Base-by-base conservation (phyloP, 2,888 invertebrate species). In the Chelonus formosanus region DNA sequence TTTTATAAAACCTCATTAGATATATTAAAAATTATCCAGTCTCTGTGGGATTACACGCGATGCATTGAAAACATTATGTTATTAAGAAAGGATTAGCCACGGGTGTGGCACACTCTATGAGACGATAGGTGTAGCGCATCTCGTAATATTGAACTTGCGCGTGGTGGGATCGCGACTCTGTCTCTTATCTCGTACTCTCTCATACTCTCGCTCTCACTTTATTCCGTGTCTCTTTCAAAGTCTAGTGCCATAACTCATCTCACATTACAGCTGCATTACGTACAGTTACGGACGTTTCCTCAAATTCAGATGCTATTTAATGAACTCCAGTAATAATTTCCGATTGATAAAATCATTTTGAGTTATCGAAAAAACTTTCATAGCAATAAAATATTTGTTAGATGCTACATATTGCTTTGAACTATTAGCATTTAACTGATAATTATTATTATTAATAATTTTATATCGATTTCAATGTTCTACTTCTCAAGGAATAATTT, bases 21-120 rank as follows among this genome's bases (percentile, higher is more conserved):
- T 20, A 20, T 20, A 20, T 20, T 52, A 40, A 58, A 40, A 61
- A 43, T 34, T 55, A 5, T 35, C 36, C n/a, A 52, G 20, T n/a
- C 35, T 44, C 43, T 59, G 43, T 32, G 55, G 54, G n/a, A 53
- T 56, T 55, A 55, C 44, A 40, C 40, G 40, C 6, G 40, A 40
- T 44, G 7, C 40, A 10, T 10, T 43, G 75, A 76, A 76, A 72
- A 68, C 62, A 69, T 69, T 59, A 67, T 67, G 76, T 76, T 79
- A 78, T 78, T 76, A 78, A 67, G 70, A 70, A 71, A 59, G 76
- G 78, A 78, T 78, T 76, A 77, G 20, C 20, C 72, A 71, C 63
- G 67, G 65, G 20, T 53, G 61, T 36, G 43, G 45, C 20, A 31
- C 55, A 58, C 52, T 67, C 69, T 73, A 69, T 67, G 63, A 65